These are phyloP conservation scores for Boloria selene DNA, from an alignment of 2,888 invertebrate species.

Conservation along the genomic window DNA sequence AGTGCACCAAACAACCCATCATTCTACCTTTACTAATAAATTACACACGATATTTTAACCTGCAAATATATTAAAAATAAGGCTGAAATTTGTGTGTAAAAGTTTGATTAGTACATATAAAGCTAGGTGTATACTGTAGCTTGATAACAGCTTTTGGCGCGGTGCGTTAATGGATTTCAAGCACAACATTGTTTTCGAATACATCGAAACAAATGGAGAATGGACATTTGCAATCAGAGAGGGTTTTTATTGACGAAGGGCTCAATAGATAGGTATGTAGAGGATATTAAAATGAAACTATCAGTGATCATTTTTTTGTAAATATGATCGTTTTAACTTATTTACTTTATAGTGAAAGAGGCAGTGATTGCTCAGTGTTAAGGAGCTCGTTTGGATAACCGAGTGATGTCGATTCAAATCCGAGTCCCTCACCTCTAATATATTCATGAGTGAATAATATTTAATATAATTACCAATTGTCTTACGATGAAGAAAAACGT, in stretches of 20 bases:
- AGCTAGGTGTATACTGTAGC: constrained; percentile 43
- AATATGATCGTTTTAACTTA: no score
- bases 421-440: no score
- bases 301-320: background rate
- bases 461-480: no score
- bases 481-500: no score
- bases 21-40: background rate
- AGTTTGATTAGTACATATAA: constrained; percentile 3
- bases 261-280: constrained; percentile 11
- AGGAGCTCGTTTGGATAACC: no score
- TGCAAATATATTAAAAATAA: background rate
- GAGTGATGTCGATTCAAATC: no score
- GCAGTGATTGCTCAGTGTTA: no score
- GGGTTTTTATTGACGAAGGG: constrained; percentile 50
- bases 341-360: no score
- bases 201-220: constrained; percentile 60
- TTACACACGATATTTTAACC: constrained; percentile 9
- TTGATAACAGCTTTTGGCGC: constrained; percentile 57
- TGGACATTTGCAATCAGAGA: constrained; percentile 54
- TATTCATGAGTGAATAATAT: no score
- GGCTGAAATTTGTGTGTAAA: constrained; percentile 13
- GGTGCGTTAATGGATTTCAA: constrained; percentile 70
- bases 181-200: constrained; percentile 71
- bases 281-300: background rate
- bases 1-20: constrained; percentile 33